Conservation (phyloP, 2,113 vertebrate genomes). For the Brachyhypopomus gauderio region DNA sequence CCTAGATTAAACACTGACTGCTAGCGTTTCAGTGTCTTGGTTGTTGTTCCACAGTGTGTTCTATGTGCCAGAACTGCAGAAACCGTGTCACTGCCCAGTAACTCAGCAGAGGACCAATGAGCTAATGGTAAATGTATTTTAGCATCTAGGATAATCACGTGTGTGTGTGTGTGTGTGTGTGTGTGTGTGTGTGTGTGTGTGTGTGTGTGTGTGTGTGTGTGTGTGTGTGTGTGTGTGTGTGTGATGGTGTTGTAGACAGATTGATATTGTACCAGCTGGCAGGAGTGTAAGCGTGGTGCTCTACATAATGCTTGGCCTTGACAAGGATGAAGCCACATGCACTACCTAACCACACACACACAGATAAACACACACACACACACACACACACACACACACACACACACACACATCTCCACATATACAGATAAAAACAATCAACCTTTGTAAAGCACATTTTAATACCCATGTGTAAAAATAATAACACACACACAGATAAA, state of each 20-base stretch:
- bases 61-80: not conserved
- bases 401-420: too few relatives aligned
- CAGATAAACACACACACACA: not conserved
- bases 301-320: slow-evolving; percentile 29
- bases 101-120: not conserved
- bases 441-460: not conserved
- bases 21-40: not conserved
- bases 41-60: not conserved
- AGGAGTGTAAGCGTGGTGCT: slow-evolving; percentile 19
- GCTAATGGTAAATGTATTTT: slow-evolving; percentile 11
- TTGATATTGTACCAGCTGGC: slow-evolving; percentile 4
- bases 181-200: not conserved
- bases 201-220: not conserved
- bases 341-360: not conserved
- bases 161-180: slow-evolving; percentile 1
- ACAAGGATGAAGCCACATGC: slow-evolving; percentile 19
- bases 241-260: not conserved
- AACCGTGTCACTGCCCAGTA: not conserved
- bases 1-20: not conserved
- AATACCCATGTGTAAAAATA: too few relatives aligned
- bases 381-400: too few relatives aligned
- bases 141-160: slow-evolving; percentile 24
- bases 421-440: not conserved
- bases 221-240: slow-evolving; percentile 15
- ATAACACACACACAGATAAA: too few relatives aligned